phyloP scores from a whole-genome alignment of 2,888 invertebrate genomes.

The Netelia inedita region DNA sequence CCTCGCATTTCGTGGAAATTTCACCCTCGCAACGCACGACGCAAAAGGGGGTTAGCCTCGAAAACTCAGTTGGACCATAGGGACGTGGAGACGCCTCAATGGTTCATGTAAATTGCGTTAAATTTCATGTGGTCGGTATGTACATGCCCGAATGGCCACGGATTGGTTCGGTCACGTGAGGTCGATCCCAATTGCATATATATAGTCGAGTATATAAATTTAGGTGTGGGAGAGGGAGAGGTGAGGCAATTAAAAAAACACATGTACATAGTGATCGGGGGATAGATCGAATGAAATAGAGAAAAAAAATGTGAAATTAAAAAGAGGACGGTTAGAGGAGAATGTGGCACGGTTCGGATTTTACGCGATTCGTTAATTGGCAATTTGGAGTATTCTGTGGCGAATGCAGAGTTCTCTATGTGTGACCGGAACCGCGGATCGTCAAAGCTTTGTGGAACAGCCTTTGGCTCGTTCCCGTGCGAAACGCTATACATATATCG shows the following conservation, averaged over 20 bases:
- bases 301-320: slow-evolving; percentile 28
- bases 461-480: slow-evolving; percentile 19
- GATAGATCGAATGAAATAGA: slow-evolving; percentile 11
- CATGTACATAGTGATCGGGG: neutral
- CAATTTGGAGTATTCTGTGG: slow-evolving; percentile 54
- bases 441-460: slow-evolving; percentile 33
- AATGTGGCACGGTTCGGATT: slow-evolving; percentile 5
- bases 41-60: slow-evolving; percentile 79
- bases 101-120: slow-evolving; percentile 54
- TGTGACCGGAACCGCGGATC: slow-evolving; percentile 20
- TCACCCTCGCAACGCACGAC: slow-evolving; percentile 74
- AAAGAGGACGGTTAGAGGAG: neutral
- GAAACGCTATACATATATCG: neutral
- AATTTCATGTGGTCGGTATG: slow-evolving; percentile 23
- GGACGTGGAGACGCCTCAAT: slow-evolving; percentile 20
- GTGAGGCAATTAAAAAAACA: neutral
- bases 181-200: neutral
- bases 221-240: neutral
- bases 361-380: slow-evolving; percentile 58
- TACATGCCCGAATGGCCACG: slow-evolving; percentile 1
- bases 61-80: neutral
- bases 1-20: slow-evolving; percentile 82
- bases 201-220: neutral
- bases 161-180: slow-evolving; percentile 17
- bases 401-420: neutral